Base-by-base conservation (phyloP, 2,113 vertebrate species). In the Sardina pilchardus region DNA sequence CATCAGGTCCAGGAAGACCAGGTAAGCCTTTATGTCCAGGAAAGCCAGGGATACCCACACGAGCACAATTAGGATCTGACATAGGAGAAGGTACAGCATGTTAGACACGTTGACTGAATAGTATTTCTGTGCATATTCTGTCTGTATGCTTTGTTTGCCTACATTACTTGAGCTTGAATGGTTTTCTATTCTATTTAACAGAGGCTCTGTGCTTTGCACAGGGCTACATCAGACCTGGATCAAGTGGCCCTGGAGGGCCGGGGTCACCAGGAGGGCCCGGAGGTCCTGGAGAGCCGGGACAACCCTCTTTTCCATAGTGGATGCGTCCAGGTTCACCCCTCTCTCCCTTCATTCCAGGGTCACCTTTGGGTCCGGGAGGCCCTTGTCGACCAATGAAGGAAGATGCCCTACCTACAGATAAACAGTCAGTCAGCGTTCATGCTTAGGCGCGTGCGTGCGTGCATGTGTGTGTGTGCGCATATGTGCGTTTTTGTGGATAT, bases 211-310 rank as follows among this genome's bases (percentile, higher is more conserved):
- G 45, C 45, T 47, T 47, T 7, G 45, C 12, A 42, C 39, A n/a
- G 6, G 26, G 59, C 4, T 71, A 26, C 30, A 63, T 21, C 24
- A 34, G 9, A 71, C 63, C 63, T 71, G 53, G 53, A 24, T 24
- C 19, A 59, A 30, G n/a, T 71, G 63, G 63, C 1, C 63, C 63
- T 1, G 63, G 63, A 14, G 63, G 63, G 9, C 63, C 63, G 1
- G 63, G 63, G 26, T 71, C 63, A 26, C 63, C 63, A 10, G 63
- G 63, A 30, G n/a, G 63, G 0, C 63, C 63, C 75, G 93, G 95
- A 24, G 92, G 92, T 43, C 96, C 96, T 86, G 93, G 94, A 88
- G 89, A 92, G 84, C 86, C 88, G 26, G 30, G 42, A 26, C 36
- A 81, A 19, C 86, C 86, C 82, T 71, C 63, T 34, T 71, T 71